Conservation (phyloP, 2,888 invertebrate species). For the Papilio demoleus region DNA sequence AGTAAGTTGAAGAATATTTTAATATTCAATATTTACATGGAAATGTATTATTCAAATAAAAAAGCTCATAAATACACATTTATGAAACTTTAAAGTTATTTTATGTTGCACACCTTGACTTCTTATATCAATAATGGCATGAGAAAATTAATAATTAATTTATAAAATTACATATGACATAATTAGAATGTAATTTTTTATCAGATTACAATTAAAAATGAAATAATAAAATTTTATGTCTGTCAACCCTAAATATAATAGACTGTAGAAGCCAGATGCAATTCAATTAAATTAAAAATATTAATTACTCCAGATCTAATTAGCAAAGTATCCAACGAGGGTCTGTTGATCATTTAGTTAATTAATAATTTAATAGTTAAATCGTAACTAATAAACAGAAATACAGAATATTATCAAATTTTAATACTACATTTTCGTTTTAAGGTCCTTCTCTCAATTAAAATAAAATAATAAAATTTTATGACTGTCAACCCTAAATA, state of each 20-base stretch:
- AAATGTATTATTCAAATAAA: not conserved
- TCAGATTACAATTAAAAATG: not conserved
- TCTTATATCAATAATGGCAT: not conserved
- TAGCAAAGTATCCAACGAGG: conserved; percentile 9
- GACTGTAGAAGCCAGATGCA: not conserved
- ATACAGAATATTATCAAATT: not conserved
- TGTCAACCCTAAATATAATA: conserved; percentile 29
- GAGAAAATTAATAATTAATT: too few relatives aligned
- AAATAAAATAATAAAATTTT: not conserved
- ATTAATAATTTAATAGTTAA: conserved; percentile 6
- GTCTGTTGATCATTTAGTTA: conserved; percentile 13
- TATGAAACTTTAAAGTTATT: conserved; percentile 8
- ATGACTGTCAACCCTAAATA: conserved; percentile 25
- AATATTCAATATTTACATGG: conserved; percentile 3
- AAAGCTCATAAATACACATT: conserved; percentile 4
- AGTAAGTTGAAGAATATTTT: not conserved
- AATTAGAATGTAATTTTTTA: too few relatives aligned
- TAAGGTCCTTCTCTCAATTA: too few relatives aligned
- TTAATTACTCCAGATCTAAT: conserved; percentile 13
- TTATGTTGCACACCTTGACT: conserved; percentile 3
- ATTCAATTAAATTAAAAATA: conserved; percentile 15
- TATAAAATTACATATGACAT: too few relatives aligned
- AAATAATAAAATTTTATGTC: not conserved
- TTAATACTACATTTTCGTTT: not conserved
- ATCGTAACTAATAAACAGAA: not conserved